Base-by-base conservation (phyloP, 2,888 invertebrate genomes). In the Seladonia tumulorum region DNA sequence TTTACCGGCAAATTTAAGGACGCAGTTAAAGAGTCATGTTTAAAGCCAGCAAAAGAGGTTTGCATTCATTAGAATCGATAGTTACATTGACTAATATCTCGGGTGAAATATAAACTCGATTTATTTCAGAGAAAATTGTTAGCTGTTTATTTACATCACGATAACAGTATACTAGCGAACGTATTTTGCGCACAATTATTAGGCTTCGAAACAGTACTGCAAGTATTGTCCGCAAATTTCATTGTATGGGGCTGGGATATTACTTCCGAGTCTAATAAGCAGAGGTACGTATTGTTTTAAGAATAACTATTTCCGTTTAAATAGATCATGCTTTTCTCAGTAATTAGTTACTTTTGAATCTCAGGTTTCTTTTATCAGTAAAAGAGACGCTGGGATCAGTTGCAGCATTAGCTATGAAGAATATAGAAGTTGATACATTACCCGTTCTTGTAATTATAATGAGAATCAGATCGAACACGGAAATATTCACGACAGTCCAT, bases 221-320 rank as follows among this genome's bases (percentile, higher is more conserved):
- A 98, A 94, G 98, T 98, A 85, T 96, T 99, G 73, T 97, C 97
- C 81, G 97, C 97, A 82, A 98, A 99, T 96, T 99, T 99, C 95
- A 96, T 99, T 72, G 96, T 99, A 3, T 99, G 99, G 97, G 99
- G 99, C 83, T 99, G 99, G 99, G 99, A 99, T 95, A 96, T 99
- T 90, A 99, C 99, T 16, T 97, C 97, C 91, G 97, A 98, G 88
- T 97, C 97, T 90, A 99, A 99, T 95, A 97, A 97, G 94, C 96
- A 96, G 92, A 97, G 97, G 98, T 98, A 94, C 95, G 95, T 95
- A 77, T 35, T 81, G 25, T 75, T 63, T 39, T 25, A 60, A 72
- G 70, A 72, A 16, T 60, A 73, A 57, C 10, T 70, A 14, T 57
- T 71, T 81, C 73, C 7, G 42, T 79, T 74, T 78, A 63, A 8